Evolutionary conservation across 2,888 invertebrate species (phyloP).

Genomic region (Lasiommata megera): DNA sequence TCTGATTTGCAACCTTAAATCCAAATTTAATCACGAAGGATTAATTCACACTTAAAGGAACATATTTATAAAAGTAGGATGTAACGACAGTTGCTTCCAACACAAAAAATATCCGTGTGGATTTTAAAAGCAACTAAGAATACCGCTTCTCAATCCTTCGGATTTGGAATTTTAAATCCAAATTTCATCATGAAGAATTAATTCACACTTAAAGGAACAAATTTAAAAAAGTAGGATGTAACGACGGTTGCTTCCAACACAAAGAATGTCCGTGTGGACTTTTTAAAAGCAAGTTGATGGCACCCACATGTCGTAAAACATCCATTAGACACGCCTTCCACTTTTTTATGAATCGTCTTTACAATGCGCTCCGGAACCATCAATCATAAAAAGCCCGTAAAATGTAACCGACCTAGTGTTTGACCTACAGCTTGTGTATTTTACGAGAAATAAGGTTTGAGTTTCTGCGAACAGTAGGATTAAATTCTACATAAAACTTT

Average conservation of each 20-base stretch:
- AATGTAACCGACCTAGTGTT: not conserved
- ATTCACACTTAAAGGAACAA: no score
- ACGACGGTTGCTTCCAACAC: not conserved
- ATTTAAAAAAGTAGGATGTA: not conserved
- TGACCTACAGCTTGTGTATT: not conserved
- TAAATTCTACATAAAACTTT: not conserved
- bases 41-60: no score
- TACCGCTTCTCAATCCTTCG: no score
- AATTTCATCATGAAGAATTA: no score
- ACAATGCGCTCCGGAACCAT: conserved; percentile 1
- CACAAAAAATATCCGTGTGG: conserved; percentile 7
- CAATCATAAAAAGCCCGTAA: conserved; percentile 7
- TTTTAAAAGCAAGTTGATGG: conserved; percentile 6
- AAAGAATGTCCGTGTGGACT: conserved; percentile 8
- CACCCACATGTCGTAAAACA: conserved; percentile 17
- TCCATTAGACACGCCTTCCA: conserved; percentile 13
- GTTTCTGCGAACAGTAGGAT: no score
- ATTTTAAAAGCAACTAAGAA: conserved; percentile 8
- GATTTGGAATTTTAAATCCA: no score
- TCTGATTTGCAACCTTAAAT: no score
- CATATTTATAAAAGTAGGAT: no score
- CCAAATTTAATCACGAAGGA: no score
- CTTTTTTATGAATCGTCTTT: conserved; percentile 5
- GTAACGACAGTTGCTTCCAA: not conserved
- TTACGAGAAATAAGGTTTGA: not conserved